phyloP scores from a whole-genome alignment of 2,888 invertebrate species.

The Venusia cambrica region DNA sequence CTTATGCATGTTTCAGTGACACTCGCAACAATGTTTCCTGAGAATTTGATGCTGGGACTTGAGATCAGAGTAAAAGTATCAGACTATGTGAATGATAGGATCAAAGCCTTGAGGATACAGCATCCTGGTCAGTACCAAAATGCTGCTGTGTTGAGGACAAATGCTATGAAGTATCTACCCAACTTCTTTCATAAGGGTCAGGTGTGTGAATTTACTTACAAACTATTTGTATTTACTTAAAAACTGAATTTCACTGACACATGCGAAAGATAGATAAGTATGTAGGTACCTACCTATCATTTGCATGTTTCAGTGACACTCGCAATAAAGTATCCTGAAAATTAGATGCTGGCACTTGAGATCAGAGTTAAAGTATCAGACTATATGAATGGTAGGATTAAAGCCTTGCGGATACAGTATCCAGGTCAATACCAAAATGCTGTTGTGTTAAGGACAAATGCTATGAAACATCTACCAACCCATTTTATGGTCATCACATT shows the following conservation, averaged over 20 bases:
- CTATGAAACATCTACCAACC: slow-evolving; percentile 99
- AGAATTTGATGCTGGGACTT: slow-evolving; percentile 94
- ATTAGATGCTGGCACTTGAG: slow-evolving; percentile 96
- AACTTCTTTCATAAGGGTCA: slow-evolving; percentile 98
- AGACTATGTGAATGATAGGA: slow-evolving; percentile 97
- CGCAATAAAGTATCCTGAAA: slow-evolving; percentile 94
- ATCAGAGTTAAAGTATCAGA: slow-evolving; percentile 99
- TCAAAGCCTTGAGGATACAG: slow-evolving; percentile 90
- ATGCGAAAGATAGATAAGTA: too few relatives aligned
- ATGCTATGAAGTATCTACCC: slow-evolving; percentile 99
- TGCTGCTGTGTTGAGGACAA: slow-evolving; percentile 96
- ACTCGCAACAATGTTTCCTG: slow-evolving; percentile 95
- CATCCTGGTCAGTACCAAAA: slow-evolving; percentile 91
- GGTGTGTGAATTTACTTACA: slow-evolving; percentile 72
- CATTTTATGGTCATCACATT: too few relatives aligned
- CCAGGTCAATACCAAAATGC: slow-evolving; percentile 93
- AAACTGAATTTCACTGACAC: too few relatives aligned
- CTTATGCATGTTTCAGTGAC: slow-evolving; percentile 91
- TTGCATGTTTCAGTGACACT: slow-evolving; percentile 92
- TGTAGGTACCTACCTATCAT: too few relatives aligned
- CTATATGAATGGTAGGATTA: slow-evolving; percentile 97
- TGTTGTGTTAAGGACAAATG: slow-evolving; percentile 97
- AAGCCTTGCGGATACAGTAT: slow-evolving; percentile 89
- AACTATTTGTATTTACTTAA: too few relatives aligned
- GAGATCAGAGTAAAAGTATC: slow-evolving; percentile 99